phyloP scores from a whole-genome alignment of 23 tunicate genomes.

The Ascidia mentula region DNA sequence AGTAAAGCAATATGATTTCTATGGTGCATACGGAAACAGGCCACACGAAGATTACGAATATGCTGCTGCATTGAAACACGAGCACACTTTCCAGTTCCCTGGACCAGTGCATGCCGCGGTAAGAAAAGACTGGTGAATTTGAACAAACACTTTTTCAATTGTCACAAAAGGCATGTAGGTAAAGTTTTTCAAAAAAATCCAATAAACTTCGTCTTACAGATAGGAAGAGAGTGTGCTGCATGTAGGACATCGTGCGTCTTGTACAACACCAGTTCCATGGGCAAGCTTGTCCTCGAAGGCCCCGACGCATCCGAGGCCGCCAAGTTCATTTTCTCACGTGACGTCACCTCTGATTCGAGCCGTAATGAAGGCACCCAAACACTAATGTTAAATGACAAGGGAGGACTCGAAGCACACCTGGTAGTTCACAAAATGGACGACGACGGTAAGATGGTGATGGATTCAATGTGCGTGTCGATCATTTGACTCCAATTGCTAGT shows the following conservation, averaged over 20 bases:
- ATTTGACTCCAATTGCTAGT: background rate
- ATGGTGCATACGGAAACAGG: constrained; percentile 46
- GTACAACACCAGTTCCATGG: constrained; percentile 71
- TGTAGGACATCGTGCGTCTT: constrained; percentile 66
- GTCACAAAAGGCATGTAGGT: background rate
- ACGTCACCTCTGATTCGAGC: constrained; percentile 38
- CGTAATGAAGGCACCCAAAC: constrained; percentile 59
- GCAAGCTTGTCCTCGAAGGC: constrained; percentile 76
- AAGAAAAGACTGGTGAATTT: background rate
- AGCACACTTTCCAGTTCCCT: constrained; percentile 65
- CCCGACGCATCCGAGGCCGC: constrained; percentile 65
- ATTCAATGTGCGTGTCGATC: background rate
- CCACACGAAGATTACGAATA: constrained; percentile 40
- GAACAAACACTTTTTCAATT: background rate
- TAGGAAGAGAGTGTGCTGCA: constrained; percentile 47
- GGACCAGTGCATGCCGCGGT: constrained; percentile 38
- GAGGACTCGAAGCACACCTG: constrained; percentile 77
- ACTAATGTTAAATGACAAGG: constrained; percentile 63
- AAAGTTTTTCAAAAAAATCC: background rate
- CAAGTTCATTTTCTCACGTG: constrained; percentile 60
- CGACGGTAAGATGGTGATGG: background rate
- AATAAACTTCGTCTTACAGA: background rate
- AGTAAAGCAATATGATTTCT: constrained; percentile 41
- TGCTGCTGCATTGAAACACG: constrained; percentile 35
- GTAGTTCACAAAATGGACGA: constrained; percentile 56